Evolutionary conservation across 2,113 vertebrate species (phyloP).

Genomic region (Zosterops hypoxanthus): DNA sequence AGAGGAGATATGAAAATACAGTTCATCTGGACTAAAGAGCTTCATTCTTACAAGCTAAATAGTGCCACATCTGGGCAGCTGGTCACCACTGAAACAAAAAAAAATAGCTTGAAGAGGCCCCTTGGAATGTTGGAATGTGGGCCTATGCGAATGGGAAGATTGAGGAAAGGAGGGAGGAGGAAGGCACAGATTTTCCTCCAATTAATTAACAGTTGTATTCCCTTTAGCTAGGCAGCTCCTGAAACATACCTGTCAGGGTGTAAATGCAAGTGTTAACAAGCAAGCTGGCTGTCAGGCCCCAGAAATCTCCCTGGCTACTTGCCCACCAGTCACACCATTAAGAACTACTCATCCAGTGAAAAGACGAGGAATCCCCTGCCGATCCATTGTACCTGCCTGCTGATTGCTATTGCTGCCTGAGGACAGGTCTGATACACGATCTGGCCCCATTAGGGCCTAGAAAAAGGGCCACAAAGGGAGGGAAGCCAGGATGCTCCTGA

Average conservation of each 20-base stretch:
- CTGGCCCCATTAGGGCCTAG: neutral
- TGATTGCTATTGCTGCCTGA: neutral
- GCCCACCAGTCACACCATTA: neutral
- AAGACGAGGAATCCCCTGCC: neutral
- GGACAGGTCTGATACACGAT: neutral
- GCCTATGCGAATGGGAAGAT: neutral
- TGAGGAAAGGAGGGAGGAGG: neutral
- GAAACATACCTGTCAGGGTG: neutral
- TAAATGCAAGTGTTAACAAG: neutral
- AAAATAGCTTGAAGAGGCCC: neutral
- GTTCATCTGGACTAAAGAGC: neutral
- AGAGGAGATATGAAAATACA: neutral
- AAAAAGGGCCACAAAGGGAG: neutral
- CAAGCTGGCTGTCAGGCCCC: neutral
- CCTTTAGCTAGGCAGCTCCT: neutral
- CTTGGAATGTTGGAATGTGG: neutral
- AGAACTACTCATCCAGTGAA: neutral
- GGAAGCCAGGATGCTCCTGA: neutral
- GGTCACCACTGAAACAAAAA: neutral
- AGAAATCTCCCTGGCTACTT: neutral
- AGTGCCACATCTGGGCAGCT: neutral
- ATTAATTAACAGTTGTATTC: neutral
- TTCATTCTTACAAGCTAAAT: neutral
- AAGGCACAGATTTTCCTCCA: neutral
- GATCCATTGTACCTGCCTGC: neutral